Evolutionary conservation across 35 echinoderm and acorn worm genomes (phyloP).

Genomic region (Patiria miniata): DNA sequence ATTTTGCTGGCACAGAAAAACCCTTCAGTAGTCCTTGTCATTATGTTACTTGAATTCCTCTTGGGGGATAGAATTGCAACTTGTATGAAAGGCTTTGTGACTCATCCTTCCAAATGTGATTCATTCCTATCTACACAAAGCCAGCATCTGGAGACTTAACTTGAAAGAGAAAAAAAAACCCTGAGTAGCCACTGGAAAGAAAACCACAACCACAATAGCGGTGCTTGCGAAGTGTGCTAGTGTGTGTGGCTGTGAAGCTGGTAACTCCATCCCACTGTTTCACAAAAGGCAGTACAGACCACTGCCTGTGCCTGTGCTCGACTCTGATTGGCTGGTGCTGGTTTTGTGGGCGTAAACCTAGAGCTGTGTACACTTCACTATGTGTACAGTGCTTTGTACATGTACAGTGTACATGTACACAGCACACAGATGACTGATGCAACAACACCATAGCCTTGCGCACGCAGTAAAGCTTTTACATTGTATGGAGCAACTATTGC

Average conservation of each 20-base stretch:
- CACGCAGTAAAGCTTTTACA: not conserved
- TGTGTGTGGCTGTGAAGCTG: not conserved
- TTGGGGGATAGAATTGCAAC: slow-evolving; percentile 13
- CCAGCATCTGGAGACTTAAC: not conserved
- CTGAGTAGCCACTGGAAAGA: no score
- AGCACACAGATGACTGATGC: slow-evolving; percentile 4
- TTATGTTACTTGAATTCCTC: not conserved
- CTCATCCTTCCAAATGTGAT: slow-evolving; percentile 1
- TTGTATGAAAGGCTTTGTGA: not conserved
- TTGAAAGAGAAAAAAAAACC: no score
- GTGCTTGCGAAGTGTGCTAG: no score
- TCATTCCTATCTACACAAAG: slow-evolving; percentile 13
- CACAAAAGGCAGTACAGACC: not conserved
- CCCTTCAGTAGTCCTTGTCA: not conserved
- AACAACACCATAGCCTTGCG: not conserved
- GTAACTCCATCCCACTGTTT: slow-evolving; percentile 8
- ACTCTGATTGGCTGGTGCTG: slow-evolving; percentile 11
- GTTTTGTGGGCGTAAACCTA: not conserved
- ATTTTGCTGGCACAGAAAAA: no score
- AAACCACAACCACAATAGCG: no score
- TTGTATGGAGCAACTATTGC: not conserved
- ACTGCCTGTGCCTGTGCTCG: not conserved
- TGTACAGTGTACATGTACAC: not conserved
- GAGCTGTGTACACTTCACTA: no score
- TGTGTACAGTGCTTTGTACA: no score